Evolutionary conservation across 2,888 invertebrate genomes (phyloP).

Genomic region (Nymphalis c-album): DNA sequence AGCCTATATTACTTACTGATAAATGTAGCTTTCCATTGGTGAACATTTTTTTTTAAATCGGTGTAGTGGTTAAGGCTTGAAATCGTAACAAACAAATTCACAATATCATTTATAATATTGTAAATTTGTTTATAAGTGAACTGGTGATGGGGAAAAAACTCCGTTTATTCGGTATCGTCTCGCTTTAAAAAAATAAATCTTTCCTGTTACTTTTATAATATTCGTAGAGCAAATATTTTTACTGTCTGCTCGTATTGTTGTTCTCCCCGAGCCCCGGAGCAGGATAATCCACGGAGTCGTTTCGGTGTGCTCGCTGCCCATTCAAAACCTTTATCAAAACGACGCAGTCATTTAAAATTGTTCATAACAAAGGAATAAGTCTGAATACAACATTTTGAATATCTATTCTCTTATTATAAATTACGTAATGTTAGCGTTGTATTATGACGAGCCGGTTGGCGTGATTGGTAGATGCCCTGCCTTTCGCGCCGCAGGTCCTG

Average conservation of each 20-base stretch:
- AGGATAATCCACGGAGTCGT: conserved; percentile 16
- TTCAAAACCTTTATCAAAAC: conserved; percentile 35
- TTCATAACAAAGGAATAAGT: conserved; percentile 21
- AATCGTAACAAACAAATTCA: too few species aligned
- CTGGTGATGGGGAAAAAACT: background rate
- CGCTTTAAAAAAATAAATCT: background rate
- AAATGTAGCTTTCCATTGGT: too few species aligned
- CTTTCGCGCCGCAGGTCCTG: too few species aligned
- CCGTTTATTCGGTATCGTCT: background rate
- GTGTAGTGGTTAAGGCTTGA: too few species aligned
- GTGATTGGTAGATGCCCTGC: too few species aligned
- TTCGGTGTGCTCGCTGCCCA: conserved; percentile 14
- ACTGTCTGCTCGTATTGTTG: conserved; percentile 20
- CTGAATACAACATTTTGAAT: conserved; percentile 4
- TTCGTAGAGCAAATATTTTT: conserved; percentile 28
- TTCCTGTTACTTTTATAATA: conserved; percentile 16
- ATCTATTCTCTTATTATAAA: background rate
- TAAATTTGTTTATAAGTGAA: too few species aligned
- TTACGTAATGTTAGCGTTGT: background rate
- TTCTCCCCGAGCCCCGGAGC: conserved; percentile 12
- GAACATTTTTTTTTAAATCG: too few species aligned
- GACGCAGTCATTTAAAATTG: conserved; percentile 29
- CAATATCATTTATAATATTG: too few species aligned
- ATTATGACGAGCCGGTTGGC: too few species aligned
- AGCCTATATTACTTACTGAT: too few species aligned